Base-by-base conservation (phyloP, 2,113 vertebrate genomes). In the Origma solitaria region DNA sequence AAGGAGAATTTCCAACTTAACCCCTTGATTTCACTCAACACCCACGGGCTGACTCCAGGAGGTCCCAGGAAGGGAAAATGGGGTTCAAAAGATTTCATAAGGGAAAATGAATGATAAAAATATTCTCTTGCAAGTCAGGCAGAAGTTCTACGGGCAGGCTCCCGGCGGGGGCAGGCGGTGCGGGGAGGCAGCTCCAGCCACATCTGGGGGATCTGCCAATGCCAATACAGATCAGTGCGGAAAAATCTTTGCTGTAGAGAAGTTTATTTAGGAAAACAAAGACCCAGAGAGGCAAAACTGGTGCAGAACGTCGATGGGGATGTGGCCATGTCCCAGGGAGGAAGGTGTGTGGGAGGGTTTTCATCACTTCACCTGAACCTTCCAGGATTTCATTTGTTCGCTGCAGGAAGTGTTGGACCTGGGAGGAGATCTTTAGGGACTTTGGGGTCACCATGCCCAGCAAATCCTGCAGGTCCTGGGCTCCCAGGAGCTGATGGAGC, bases 261-360 rank as follows among this genome's bases (percentile, higher is more conserved):
- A 37, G 33, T 38, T 92, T 79, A 37, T 70, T 86, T 13, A 64
- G 70, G 51, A 16, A 82, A 79, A 62, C 0, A 38, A 66, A 79
- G 44, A 45, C 44, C 68, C 79, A 35, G 33, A 82, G 19, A 13
- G 60, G 19, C 30, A 72, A 18, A 86, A 25, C 10, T 3, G 8
- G 14, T n/a, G 16, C 18, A 27, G 45, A 8, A 28, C 0, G 0
- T 69, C 68, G 7, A 1, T 10, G 2, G 9, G 70, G 73, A 23
- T 9, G 13, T 37, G 71, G 33, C 28, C 8, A 0, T 0, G 1
- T 15, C 1, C 7, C 8, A 13, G 24, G 54, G 31, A 60, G 23
- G 44, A 42, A 33, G 35, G 27, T 13, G 27, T 3, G 9, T 3
- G 9, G 58, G 17, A 18, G 35, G 37, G 30, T 33, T 61, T 6